Evolutionary conservation across 2,797 vertebrate genomes (phyloP), one percentile per base, ranked within the genome.

Genomic region (Macropodus opercularis): DNA sequence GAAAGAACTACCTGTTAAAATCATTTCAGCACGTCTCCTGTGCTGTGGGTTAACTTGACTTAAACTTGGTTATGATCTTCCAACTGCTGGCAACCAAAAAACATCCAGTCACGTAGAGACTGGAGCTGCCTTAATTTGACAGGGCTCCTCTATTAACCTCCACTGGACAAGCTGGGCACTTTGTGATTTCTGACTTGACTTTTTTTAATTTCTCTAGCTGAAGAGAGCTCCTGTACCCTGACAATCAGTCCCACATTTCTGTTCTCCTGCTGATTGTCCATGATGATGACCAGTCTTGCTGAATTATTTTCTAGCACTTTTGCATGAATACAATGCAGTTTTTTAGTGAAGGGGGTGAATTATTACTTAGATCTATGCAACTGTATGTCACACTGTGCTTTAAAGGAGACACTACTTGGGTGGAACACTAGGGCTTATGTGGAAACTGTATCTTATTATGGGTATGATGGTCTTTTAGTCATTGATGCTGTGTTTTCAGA

Each of bases 331-430:
- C 44, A 44, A 41, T 17, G 41, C 18, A 52, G 8, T 6, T 38
- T 35, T 22, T 32, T 26, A 36, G 5, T 22, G 31, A 32, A 47
- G 56, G 52, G 15, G 56, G 72, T 64, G 66, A 63, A 63, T 56
- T 47, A 21, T 66, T 50, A 35, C 69, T 65, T 63, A 15, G 32
- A 80, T 64, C 69, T 77, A 76, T 87, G 85, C 76, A 84, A 65
- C 39, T 53, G 39, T 49, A 26, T 55, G 42, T 27, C 14, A 0
- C 40, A 4, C 31, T 67, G 43, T 66, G 58, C 58, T 74, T 63
- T 52, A 68, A 78, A 58, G 29, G 63, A 8, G 18, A 35, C 15
- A 31, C 35, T 14, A 10, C 31, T 4, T n/a, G n/a, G n/a, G n/a
- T n/a, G n/a, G n/a, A n/a, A n/a, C n/a, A n/a, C n/a, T n/a, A n/a